Conservation (phyloP, 2,888 invertebrate genomes). For the Drosophila rellima region DNA sequence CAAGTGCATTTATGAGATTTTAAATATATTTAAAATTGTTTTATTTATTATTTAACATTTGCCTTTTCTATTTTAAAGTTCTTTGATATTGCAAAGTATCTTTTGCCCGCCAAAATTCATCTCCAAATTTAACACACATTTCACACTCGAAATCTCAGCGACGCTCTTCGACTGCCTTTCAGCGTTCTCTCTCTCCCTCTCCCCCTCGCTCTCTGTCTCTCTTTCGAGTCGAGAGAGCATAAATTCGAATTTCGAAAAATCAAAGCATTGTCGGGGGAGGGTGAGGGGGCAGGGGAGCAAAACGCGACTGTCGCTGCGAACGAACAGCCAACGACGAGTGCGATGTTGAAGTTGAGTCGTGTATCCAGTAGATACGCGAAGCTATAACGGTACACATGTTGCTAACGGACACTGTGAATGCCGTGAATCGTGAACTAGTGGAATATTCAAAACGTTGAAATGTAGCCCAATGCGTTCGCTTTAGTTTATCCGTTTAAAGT, state of each 20-base stretch:
- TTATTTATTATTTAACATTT: too few relatives aligned
- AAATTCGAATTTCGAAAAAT: constrained; percentile 58
- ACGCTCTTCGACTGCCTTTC: constrained; percentile 1
- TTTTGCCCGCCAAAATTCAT: constrained; percentile 21
- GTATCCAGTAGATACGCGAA: constrained; percentile 80
- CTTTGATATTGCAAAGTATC: not conserved
- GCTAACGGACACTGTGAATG: constrained; percentile 70
- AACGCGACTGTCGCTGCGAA: constrained; percentile 35
- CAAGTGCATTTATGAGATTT: not conserved
- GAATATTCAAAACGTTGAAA: constrained; percentile 38
- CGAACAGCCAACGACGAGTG: not conserved
- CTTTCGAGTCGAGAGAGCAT: not conserved
- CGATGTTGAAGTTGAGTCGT: constrained; percentile 43
- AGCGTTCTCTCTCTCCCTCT: not conserved
- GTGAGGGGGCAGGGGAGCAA: constrained; percentile 1
- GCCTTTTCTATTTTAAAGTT: too few relatives aligned
- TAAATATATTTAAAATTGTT: too few relatives aligned
- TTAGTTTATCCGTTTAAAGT: constrained; percentile 73
- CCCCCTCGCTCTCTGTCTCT: not conserved
- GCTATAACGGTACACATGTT: constrained; percentile 82
- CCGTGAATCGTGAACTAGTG: constrained; percentile 37
- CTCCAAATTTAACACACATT: constrained; percentile 21
- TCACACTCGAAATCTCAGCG: constrained; percentile 2
- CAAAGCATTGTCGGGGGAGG: constrained; percentile 48
- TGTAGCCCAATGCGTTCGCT: constrained; percentile 76